These are phyloP conservation scores for Iselma pallidipennis DNA, from an alignment of 2,888 invertebrate species.

Conservation along the genomic window DNA sequence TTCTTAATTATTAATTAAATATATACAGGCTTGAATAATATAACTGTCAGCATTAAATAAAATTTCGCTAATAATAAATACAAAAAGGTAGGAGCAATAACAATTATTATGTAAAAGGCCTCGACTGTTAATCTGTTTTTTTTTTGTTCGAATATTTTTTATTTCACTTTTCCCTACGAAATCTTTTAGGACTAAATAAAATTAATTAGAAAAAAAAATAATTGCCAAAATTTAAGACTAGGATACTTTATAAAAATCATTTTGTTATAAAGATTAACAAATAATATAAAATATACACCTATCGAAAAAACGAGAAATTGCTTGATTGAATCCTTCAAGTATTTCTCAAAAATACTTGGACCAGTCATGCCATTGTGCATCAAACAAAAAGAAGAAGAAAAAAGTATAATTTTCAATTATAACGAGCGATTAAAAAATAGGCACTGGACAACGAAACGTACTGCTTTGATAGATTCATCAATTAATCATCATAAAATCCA, in stretches of 20 bases:
- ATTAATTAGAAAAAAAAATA: too few species aligned
- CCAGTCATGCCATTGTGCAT: conserved; percentile 51
- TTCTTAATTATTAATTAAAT: neutral
- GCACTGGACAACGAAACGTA: too few species aligned
- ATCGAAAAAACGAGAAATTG: conserved; percentile 32
- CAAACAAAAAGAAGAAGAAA: too few species aligned
- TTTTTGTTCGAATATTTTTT: neutral
- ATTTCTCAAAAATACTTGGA: conserved; percentile 52
- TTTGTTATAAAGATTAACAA: neutral
- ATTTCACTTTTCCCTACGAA: neutral
- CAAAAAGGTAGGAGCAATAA: neutral
- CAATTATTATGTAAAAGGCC: neutral
- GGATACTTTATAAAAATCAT: neutral
- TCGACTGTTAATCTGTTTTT: neutral
- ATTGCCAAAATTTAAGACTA: neutral
- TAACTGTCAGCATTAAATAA: neutral
- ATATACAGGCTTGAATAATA: neutral
- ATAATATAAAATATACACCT: too few species aligned
- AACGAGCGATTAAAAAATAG: too few species aligned
- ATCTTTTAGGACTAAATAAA: neutral
- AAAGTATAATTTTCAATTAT: too few species aligned
- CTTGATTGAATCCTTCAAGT: conserved; percentile 51
- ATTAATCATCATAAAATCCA: too few species aligned
- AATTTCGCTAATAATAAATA: neutral
- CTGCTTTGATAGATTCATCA: too few species aligned